These are phyloP conservation scores for Melanocharis versteri DNA, from an alignment of 2,113 vertebrate species.

Conservation along the genomic window DNA sequence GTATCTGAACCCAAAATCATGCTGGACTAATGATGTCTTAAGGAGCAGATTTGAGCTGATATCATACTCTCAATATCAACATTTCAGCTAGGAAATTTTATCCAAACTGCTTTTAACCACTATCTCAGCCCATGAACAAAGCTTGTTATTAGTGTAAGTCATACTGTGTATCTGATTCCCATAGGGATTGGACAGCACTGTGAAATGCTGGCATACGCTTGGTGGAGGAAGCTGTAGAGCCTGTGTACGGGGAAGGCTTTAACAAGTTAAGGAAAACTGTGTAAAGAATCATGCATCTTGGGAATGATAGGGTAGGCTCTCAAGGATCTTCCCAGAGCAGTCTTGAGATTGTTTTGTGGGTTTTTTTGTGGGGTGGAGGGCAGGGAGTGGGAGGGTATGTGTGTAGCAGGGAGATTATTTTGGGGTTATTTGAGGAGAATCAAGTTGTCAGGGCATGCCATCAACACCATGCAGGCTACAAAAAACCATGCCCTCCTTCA, in stretches of 20 bases:
- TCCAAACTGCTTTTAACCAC: not conserved
- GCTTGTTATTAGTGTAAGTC: not conserved
- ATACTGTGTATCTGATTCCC: accelerated
- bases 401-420: not conserved
- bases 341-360: not conserved
- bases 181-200: not conserved
- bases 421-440: not conserved
- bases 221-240: not conserved
- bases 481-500: not conserved
- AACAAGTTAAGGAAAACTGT: not conserved
- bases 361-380: not conserved
- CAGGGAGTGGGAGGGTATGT: not conserved
- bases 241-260: not conserved
- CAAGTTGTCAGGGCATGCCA: not conserved
- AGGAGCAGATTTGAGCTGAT: not conserved
- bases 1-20: not conserved
- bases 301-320: not conserved
- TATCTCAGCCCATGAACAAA: not conserved
- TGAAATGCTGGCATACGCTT: not conserved
- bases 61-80: not conserved
- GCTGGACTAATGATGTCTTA: not conserved
- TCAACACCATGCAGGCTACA: not conserved
- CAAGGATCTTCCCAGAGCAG: not conserved
- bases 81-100: not conserved
- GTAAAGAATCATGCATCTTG: not conserved